Base-by-base conservation (phyloP, 2,797 vertebrate genomes). In the Helicolenus hilgendorfi region DNA sequence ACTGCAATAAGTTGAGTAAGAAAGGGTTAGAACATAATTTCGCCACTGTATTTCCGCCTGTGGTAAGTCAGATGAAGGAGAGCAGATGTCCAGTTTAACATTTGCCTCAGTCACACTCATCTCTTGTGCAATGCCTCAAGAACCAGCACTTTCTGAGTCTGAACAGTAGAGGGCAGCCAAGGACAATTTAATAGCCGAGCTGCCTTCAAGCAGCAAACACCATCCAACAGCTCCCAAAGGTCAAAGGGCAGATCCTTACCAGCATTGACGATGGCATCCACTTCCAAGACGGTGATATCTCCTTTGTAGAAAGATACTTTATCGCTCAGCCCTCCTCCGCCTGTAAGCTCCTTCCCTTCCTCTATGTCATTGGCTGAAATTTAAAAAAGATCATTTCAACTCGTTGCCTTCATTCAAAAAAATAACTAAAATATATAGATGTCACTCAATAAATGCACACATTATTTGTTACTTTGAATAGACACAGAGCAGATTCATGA, bases 181-280 rank as follows among this genome's bases (percentile, higher is more conserved):
- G 29, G 33, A 81, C 86, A 90, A 93, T 31, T 70, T 80, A 85
- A 62, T 0, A 78, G 26, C 78, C 11, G 18, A 33, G 24, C 73
- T 41, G 27, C 58, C 13, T 70, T 26, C 15, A 35, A 72, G 74
- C 69, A 41, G 70, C 33, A 72, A 45, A 77, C 2, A 24, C 4
- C 15, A 55, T 22, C 41, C 14, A 78, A 56, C 29, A 83, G 63
- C 36, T 79, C 35, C 15, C 27, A 67, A 38, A 68, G 58, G 74
- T 84, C 10, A 89, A 67, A 79, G 58, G 7, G 5, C 3, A 88
- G 38, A 91, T 75, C 91, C 98, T 96, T 98, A 99, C 99, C 99
- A 72, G 99, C 99, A 96, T 99, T 99, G 92, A 99, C 99, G 27
- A 99, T 98, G 90, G 98, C 99, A 69, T 99, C 99, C 86, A 99